Evolutionary conservation across 2,797 vertebrate species (phyloP).

Genomic region (Poeciliopsis infans): DNA sequence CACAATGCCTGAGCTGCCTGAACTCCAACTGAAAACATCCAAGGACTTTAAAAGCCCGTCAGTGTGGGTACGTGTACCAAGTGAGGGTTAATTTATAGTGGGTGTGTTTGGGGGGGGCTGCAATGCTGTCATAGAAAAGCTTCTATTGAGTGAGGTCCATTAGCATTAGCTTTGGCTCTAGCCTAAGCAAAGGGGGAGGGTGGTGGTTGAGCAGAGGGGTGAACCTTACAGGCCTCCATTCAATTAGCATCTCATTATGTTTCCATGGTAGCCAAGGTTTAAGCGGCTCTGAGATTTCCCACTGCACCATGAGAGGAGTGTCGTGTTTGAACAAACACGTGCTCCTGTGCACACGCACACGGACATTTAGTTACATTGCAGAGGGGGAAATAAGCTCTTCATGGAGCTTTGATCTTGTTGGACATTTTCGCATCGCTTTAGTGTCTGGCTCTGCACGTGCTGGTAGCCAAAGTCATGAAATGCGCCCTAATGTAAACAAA

Average conservation of each 20-base stretch:
- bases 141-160: constrained; percentile 66
- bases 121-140: constrained; percentile 38
- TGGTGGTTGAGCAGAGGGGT: constrained; percentile 50
- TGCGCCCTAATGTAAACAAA: constrained; percentile 8
- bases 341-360: background rate
- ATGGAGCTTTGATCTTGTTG: constrained; percentile 49
- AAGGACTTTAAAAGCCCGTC: constrained; percentile 17
- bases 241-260: constrained; percentile 84
- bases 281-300: constrained; percentile 64
- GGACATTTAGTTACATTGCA: background rate
- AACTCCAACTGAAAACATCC: constrained; percentile 44
- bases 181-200: constrained; percentile 47
- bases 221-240: constrained; percentile 75
- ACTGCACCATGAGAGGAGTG: constrained; percentile 42
- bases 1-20: constrained; percentile 59
- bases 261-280: constrained; percentile 73
- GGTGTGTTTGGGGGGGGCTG: constrained; percentile 18
- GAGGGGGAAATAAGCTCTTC: constrained; percentile 48
- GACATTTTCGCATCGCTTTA: constrained; percentile 22
- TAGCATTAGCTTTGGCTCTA: constrained; percentile 70
- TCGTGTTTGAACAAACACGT: constrained; percentile 41
- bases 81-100: constrained; percentile 72
- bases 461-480: background rate
- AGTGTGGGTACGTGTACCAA: constrained; percentile 27
- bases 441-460: constrained; percentile 20